Percentiles rank a stretch among this genome's conserved stretches.
phyloP scores from a whole-genome alignment of 2,888 invertebrate genomes.

The Conus canariensis region DNA sequence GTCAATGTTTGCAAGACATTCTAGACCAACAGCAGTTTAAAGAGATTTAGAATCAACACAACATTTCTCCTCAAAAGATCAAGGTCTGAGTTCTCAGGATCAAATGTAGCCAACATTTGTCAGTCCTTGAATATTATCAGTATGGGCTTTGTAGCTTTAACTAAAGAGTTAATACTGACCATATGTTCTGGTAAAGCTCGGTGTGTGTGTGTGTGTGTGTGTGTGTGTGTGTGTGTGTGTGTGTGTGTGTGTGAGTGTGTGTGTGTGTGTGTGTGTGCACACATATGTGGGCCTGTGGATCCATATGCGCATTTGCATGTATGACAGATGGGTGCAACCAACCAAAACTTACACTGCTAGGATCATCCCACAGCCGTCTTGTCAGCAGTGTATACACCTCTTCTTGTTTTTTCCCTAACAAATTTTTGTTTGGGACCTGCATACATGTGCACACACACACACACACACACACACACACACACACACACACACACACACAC shows the following conservation, averaged over 20 bases:
- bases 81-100: too few species aligned
- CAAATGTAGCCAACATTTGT: too few species aligned
- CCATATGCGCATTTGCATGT: not conserved
- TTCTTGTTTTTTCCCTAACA: slow-evolving; percentile 60
- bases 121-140: too few species aligned
- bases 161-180: too few species aligned
- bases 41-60: too few species aligned
- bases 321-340: not conserved
- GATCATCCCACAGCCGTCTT: slow-evolving; percentile 75
- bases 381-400: slow-evolving; percentile 71
- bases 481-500: slow-evolving; percentile 21
- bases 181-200: not conserved
- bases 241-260: slow-evolving; percentile 25
- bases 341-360: slow-evolving; percentile 63
- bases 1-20: not conserved
- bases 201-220: not conserved
- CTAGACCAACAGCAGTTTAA: too few species aligned
- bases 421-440: slow-evolving; percentile 65
- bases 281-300: not conserved
- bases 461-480: slow-evolving; percentile 17
- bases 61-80: too few species aligned
- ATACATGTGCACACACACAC: slow-evolving; percentile 20
- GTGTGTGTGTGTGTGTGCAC: slow-evolving; percentile 11
- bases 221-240: not conserved
- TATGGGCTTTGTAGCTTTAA: too few species aligned